Base-by-base conservation (phyloP, 2,888 invertebrate genomes). In the Cerceris ruficornis region DNA sequence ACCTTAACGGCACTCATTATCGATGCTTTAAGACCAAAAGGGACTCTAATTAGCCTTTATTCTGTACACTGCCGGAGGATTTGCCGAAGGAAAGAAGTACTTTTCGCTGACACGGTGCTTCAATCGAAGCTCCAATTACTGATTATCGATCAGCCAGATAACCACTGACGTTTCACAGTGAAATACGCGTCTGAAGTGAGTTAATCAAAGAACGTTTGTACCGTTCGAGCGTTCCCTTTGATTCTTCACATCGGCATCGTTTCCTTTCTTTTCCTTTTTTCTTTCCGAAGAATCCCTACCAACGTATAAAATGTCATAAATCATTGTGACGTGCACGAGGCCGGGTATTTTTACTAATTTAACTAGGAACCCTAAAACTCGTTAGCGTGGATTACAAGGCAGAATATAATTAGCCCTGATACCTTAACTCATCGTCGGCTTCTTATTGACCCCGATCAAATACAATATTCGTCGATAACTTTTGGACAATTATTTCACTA, bases 301-400 rank as follows among this genome's bases (percentile, higher is more conserved):
- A 4, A 28, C 28, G 28, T 28, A 28, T 28, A 28, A 28, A 28
- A 28, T 28, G 28, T 28, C 28, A 28, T 28, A 28, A 28, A 28
- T 28, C 28, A 28, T 28, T 28, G 2, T 28, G 28, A 28, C 28
- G 2, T 28, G 28, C 28, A 28, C 28, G 4, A 28, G 28, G 28
- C 28, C 4, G 2, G 28, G 28, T 28, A 54, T n/a, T 54, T 83
- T 83, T 83, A 83, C 83, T 83, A 83, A 83, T 83, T 81, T 72
- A 72, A 81, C 61, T 69, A 78, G 43, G 50, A 69, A 42, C 52
- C 74, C 59, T 76, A 72, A 68, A 80, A 81, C 78, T 78, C 75
- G 81, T 83, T 83, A 83, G 83, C 55, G 70, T 54, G 54, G 77
- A 64, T 83, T 83, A 83, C 83, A 74, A 71, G 73, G 83, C 83